Percentiles rank a stretch among this genome's conserved stretches.
These are phyloP conservation scores for Syndactyla subalaris DNA, from an alignment of 2,797 vertebrate genomes.

Conservation along the genomic window DNA sequence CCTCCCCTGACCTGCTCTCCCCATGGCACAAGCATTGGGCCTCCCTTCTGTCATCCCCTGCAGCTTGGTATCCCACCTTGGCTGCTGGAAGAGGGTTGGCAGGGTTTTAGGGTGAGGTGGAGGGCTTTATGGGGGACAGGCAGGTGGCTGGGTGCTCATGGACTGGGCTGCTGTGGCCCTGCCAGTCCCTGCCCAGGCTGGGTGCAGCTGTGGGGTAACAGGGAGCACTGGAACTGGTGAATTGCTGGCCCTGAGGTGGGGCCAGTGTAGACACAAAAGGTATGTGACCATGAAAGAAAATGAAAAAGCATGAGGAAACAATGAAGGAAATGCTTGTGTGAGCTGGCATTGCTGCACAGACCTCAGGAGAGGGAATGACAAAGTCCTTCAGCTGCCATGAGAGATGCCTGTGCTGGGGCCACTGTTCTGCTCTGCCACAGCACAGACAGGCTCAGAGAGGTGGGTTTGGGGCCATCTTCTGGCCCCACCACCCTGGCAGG, in stretches of 20 bases:
- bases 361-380: not conserved
- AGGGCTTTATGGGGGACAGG: not conserved
- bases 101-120: not conserved
- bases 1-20: fast-evolving
- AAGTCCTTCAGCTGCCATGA: fast-evolving
- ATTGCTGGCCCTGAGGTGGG: not conserved
- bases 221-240: not conserved
- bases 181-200: not conserved
- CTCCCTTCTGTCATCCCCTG: not conserved
- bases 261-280: not conserved
- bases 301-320: not conserved
- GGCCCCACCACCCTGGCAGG: not conserved
- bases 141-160: fast-evolving
- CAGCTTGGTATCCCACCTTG: not conserved
- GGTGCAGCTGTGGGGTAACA: not conserved
- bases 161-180: not conserved
- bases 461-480: not conserved
- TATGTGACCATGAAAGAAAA: not conserved
- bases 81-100: not conserved
- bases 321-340: not conserved
- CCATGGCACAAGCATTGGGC: not conserved
- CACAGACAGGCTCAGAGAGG: not conserved
- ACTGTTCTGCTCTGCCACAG: fast-evolving
- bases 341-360: not conserved
- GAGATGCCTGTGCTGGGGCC: not conserved